Base-by-base conservation (phyloP, 2,797 vertebrate species). In the Ispidina picta region DNA sequence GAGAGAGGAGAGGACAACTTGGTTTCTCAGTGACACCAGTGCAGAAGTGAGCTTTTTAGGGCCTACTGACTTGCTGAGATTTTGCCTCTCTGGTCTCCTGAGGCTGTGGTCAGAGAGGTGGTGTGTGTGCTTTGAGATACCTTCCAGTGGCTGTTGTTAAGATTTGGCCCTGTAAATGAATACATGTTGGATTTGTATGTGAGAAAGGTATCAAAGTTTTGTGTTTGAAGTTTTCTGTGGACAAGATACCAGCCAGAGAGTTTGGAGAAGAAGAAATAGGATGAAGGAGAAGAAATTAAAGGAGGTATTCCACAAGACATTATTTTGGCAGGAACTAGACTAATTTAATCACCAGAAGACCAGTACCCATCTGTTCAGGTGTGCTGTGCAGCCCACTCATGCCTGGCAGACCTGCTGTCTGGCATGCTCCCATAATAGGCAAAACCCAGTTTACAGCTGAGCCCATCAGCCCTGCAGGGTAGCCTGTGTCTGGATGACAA, bases 111-210 rank as follows among this genome's bases (percentile, higher is more conserved):
- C 23, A 4, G 62, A 64, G 49, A 74, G 43, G 15, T 33, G 28
- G 13, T 48, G 16, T 15, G 26, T 79, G 31, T 65, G 5, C 25
- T 73, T 39, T 59, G 69, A 60, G 26, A 26, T 64, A 37, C 41
- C 25, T 56, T 62, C 48, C 49, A n/a, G 44, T 35, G 19, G 6
- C n/a, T 69, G 37, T 65, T 31, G 19, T 72, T 76, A 51, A 73
- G 52, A 31, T 58, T 79, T 70, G 86, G 13, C 35, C 29, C 51
- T 51, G 25, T 86, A 74, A 64, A 41, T 86, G 78, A 64, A 46
- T 86, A 48, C 6, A 0, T 4, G 18, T 9, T 69, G 39, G 23
- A 48, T 66, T 28, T 1, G 1, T 51, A 35, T 0, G 1, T 7
- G 7, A 83, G 71, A 85, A 16, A 59, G 17, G 5, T 51, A 2